Evolutionary conservation across 2,797 vertebrate species (phyloP).

Genomic region (Ambastaia sidthimunki): DNA sequence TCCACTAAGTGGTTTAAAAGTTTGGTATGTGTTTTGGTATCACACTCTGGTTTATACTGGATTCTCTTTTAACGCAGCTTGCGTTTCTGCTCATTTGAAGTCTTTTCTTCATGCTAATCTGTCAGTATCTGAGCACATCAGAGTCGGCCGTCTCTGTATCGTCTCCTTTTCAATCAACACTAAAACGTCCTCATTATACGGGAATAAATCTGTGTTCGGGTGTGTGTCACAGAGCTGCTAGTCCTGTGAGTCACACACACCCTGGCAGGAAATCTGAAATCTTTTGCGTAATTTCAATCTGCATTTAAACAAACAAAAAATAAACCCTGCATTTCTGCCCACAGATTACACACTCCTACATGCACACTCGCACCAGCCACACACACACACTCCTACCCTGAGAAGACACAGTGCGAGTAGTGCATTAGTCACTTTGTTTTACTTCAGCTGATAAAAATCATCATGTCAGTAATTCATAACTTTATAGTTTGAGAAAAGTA

Average conservation of each 20-base stretch:
- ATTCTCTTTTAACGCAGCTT: not conserved
- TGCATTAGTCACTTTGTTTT: conserved; percentile 17
- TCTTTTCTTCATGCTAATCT: conserved; percentile 18
- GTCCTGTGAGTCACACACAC: conserved; percentile 11
- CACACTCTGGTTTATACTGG: not conserved
- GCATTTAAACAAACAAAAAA: conserved; percentile 16
- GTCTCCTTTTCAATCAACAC: conserved; percentile 28
- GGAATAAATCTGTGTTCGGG: conserved; percentile 13
- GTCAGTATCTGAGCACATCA: conserved; percentile 31
- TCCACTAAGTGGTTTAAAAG: too few species aligned
- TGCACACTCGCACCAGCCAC: conserved; percentile 7
- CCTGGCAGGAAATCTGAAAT: conserved; percentile 12
- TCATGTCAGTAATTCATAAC: not conserved
- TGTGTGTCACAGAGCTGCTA: not conserved
- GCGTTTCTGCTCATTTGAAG: not conserved
- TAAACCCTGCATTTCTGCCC: conserved; percentile 3
- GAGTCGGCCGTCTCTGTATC: conserved; percentile 15
- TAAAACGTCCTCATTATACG: conserved; percentile 23
- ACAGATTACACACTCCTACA: conserved; percentile 32
- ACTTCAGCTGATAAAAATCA: not conserved
- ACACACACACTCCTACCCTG: conserved; percentile 10
- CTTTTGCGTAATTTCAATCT: conserved; percentile 8
- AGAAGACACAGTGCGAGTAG: conserved; percentile 7
- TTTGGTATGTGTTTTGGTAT: too few species aligned
- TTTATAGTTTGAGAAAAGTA: not conserved